Evolutionary conservation across 2,888 invertebrate genomes (phyloP).

Genomic region (Apantesis nais): DNA sequence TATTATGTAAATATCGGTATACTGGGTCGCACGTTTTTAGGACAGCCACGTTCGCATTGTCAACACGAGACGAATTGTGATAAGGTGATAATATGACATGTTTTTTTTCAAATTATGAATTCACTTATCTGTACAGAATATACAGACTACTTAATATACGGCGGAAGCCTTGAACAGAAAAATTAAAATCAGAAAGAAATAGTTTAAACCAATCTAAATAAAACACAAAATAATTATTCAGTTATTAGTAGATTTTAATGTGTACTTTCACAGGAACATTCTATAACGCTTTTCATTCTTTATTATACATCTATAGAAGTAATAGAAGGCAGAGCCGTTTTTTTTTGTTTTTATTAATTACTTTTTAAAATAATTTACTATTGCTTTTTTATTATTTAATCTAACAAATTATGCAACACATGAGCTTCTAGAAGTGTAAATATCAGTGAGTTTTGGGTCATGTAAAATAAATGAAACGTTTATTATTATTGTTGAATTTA

Average conservation of each 20-base stretch:
- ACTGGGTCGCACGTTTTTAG: background rate
- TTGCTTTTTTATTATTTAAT: background rate
- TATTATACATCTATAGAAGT: background rate
- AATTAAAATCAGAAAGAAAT: background rate
- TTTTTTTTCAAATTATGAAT: background rate
- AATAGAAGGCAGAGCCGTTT: background rate
- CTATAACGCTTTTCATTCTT: background rate
- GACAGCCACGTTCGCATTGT: background rate
- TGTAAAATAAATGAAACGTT: background rate
- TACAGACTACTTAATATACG: background rate
- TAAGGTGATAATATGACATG: background rate
- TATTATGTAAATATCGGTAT: slow-evolving; percentile 2
- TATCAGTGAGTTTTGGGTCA: background rate
- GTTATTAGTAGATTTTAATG: background rate
- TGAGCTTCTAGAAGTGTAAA: background rate
- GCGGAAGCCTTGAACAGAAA: background rate
- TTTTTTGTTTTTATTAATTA: background rate
- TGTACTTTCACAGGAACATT: background rate
- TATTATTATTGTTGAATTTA: background rate
- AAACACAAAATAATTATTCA: background rate
- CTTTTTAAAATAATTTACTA: fast-evolving
- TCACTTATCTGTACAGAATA: background rate
- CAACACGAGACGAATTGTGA: background rate
- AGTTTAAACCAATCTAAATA: no score
- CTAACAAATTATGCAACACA: background rate